Conservation (phyloP, 2,113 vertebrate genomes). For the Neotoma lepida region DNA sequence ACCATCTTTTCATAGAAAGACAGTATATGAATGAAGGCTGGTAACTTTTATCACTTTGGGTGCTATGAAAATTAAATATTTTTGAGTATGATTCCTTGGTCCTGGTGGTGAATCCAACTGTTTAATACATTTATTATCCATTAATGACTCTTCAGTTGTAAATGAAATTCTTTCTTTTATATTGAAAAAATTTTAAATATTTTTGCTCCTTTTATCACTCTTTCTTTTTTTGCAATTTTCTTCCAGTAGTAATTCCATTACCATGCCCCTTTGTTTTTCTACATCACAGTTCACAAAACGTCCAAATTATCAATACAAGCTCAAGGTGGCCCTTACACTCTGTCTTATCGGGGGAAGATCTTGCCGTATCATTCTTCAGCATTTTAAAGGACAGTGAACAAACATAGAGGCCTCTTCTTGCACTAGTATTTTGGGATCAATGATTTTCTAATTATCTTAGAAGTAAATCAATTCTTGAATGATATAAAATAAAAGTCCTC, state of each 20-base stretch:
- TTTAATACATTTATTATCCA: background rate
- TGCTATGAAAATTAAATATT: background rate
- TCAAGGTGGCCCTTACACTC: background rate
- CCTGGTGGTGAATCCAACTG: background rate
- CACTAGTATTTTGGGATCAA: background rate
- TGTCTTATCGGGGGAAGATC: background rate
- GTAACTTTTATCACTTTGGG: background rate
- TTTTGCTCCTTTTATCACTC: background rate
- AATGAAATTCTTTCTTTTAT: constrained; percentile 5
- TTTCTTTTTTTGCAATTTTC: background rate
- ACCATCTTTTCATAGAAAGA: constrained; percentile 12
- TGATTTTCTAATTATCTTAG: constrained; percentile 2
- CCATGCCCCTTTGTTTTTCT: background rate
- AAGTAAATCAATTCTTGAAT: constrained; percentile 47
- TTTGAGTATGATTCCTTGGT: constrained; percentile 11
- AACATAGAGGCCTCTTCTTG: background rate
- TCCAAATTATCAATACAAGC: constrained; percentile 1
- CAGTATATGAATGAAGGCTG: constrained; percentile 15
- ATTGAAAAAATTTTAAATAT: background rate
- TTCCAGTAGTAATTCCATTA: background rate
- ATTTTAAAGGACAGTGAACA: background rate
- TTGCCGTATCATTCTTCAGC: background rate
- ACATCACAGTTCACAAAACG: background rate
- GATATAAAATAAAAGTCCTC: constrained; percentile 8
- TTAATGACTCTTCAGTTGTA: background rate